Evolutionary conservation across 2,113 vertebrate species (phyloP), one percentile per base, ranked within the genome.

Genomic region (Actenoides lindsayi): DNA sequence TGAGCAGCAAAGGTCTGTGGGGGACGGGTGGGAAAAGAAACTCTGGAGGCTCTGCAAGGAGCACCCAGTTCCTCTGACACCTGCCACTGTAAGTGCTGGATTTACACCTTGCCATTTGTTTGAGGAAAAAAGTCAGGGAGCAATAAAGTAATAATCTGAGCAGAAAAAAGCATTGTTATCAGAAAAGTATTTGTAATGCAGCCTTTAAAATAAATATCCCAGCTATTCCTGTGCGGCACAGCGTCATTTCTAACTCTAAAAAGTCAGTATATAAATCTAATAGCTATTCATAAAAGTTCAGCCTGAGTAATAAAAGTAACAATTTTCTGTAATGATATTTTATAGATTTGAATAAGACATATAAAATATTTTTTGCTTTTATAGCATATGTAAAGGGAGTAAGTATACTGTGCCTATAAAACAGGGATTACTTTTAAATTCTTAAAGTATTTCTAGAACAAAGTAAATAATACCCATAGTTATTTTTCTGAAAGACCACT

Each of bases 321-420:
- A 93, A 83, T 97, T 97, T 96, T 95, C 77, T 73, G 42, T 97
- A 96, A 97, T 96, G 93, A 83, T 94, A 83, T 92, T 96, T 97
- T 97, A 97, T 94, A 95, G 90, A 95, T 96, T 96, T 97, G 89
- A 97, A 94, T 95, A 92, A 97, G 94, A 93, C 28, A 50, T 91
- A 89, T 91, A 91, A 95, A 96, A 78, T 97, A 91, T 90, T 97
- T 96, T 96, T 95, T 95, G 86, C 84, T 96, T 97, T 97, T 97
- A 97, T 39, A 71, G 70, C 39, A 79, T 87, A 87, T 65, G 79
- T 92, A 90, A 93, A 91, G 65, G 76, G 30, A 94, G 28, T 27
- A 83, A 78, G 53, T 77, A 78, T 59, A 74, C 50, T n/a, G 23
- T 57, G 48, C 48, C 59, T 81, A 65, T 96, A 77, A 94, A 94